A percentile compares a stretch with the other conserved stretches of the same genome.
Conservation (phyloP, 2,888 invertebrate species). For the Ectobius pallidus region DNA sequence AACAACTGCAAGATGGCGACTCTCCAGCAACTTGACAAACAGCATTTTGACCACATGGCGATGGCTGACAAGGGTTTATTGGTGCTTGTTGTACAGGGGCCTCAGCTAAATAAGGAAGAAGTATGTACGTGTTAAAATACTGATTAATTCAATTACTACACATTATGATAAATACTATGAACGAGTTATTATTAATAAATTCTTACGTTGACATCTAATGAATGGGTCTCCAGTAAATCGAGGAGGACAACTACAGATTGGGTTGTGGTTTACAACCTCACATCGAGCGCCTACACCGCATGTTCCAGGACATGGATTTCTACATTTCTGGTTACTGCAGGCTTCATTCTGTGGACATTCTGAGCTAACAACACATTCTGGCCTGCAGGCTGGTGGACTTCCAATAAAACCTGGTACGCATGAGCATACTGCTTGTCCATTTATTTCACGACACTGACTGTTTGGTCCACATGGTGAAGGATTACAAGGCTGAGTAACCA, state of each 20-base stretch:
- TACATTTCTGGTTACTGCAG: slow-evolving; percentile 80
- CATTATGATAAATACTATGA: neutral
- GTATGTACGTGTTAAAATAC: neutral
- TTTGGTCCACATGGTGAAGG: slow-evolving; percentile 76
- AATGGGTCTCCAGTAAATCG: slow-evolving; percentile 79
- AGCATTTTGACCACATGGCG: slow-evolving; percentile 51
- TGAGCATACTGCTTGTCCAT: slow-evolving; percentile 75
- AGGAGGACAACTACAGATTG: slow-evolving; percentile 73
- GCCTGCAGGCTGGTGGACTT: slow-evolving; percentile 76
- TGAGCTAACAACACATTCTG: slow-evolving; percentile 78
- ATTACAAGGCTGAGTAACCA: slow-evolving; percentile 51
- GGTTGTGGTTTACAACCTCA: slow-evolving; percentile 77
- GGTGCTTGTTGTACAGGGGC: slow-evolving; percentile 28
- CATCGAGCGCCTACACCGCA: slow-evolving; percentile 76
- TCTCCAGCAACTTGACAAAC: slow-evolving; percentile 49
- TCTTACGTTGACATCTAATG: slow-evolving; percentile 62
- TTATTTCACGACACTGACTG: slow-evolving; percentile 74
- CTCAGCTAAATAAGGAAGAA: slow-evolving; percentile 26
- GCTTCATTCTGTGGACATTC: slow-evolving; percentile 77
- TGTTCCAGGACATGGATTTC: slow-evolving; percentile 77
- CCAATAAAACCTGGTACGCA: slow-evolving; percentile 75
- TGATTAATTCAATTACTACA: neutral
- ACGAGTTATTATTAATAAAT: slow-evolving; percentile 47
- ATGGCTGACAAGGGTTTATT: slow-evolving; percentile 49
- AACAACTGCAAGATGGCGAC: slow-evolving; percentile 52